Evolutionary conservation across 1,140 invertebrate genomes (phyloP), one percentile per base, ranked within the genome.

Genomic region (Ceratosolen fusciceps): DNA sequence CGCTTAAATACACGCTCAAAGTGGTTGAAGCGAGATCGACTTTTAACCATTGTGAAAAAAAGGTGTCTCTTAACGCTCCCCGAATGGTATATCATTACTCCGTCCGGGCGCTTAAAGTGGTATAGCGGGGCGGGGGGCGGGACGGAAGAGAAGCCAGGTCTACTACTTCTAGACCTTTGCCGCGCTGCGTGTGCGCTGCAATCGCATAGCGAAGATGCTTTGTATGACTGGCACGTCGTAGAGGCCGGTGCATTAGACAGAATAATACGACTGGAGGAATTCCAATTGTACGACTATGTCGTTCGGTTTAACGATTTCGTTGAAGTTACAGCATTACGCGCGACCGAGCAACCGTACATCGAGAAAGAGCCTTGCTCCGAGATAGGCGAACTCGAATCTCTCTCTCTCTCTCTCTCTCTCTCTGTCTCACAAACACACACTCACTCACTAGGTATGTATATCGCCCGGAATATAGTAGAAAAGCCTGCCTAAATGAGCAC

Each of bases 261-360:
- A 83, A 67, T 84, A 79, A 80, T 82, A 82, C 71, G 65, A 62
- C 79, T 81, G 79, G 72, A 84, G 81, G 71, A 85, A 84, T 84
- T 85, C 79, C 83, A 85, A 83, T 84, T 82, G 82, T 77, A 78
- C 70, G 67, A 67, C 80, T 83, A 80, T 81, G 76, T 83, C 83
- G 81, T 84, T 81, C 76, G 74, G 68, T 80, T 84, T 84, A 82
- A 84, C 79, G 82, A 83, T 83, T 84, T 76, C 80, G 77, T 83
- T 34, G 39, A 79, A 82, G 54, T 79, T 79, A 82, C 73, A 77
- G 65, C 73, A 71, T 43, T 74, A 26, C 58, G 54, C 56, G 5
- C 73, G 31, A 74, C 37, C 37, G 31, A 62, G 43, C 37, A 31
- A 34, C 14, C 16, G 37, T 37, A 39, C 21, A 49, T 34, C 2